Base-by-base conservation (phyloP, 2,797 vertebrate genomes). In the Hydrolagus colliei region DNA sequence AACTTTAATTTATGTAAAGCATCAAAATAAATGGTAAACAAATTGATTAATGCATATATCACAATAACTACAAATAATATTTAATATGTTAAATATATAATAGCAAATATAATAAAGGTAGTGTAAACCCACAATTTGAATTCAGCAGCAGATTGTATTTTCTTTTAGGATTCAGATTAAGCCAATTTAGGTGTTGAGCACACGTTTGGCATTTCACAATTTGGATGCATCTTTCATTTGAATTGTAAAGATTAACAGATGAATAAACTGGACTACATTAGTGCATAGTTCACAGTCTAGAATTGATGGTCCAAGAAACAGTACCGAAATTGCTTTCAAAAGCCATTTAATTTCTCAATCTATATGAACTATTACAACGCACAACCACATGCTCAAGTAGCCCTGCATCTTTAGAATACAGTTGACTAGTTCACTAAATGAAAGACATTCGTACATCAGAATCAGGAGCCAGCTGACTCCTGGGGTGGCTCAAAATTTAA, bases 211-310 rank as follows among this genome's bases (percentile, higher is more conserved):
- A 3, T 52, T 6, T 52, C 41, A 52, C 41, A 52, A 52, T 52
- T 52, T 75, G 52, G 52, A 52, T 41, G 4, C 5, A 16, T 59
- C 16, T 76, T 52, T 76, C 20, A 76, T 41, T 52, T 41, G 35
- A 76, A 76, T 76, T 76, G 74, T 82, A 68, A 67, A 41, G 63
- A 68, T 20, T 68, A 82, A 67, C 41, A 16, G 22, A 80, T 80
- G n/a, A 80, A 80, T 80, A 9, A 79, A 22, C 1, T 22, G 7
- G 22, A 67, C n/a, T 16, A 32, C 2, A 32, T 27, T 5, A 12
- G 14, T 7, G 5, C 22, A 9, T 6, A n/a, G 8, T 7, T 0
- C 16, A 71, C 2, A 9, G 18, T n/a, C 14, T 52, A 52, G 41
- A 27, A 20, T 73, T 16, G 14, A 32, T 80, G 22, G 12, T 65